Conservation (phyloP, 2,113 vertebrate genomes). For the Semnornis frantzii region DNA sequence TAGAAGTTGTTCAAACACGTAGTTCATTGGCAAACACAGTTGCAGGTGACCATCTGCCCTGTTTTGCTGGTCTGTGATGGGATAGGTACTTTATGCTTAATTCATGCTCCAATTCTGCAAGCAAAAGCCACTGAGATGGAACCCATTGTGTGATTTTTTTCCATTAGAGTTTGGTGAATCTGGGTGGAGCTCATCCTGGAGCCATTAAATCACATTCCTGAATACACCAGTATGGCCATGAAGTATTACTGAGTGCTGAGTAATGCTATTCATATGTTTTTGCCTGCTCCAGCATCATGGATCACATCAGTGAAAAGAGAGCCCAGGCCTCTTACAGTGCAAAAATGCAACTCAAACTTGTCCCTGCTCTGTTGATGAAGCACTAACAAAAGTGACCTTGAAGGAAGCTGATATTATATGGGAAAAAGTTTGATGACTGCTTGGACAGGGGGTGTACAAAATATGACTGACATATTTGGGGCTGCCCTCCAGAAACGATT, state of each 20-base stretch:
- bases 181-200: neutral
- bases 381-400: neutral
- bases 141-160: neutral
- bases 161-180: neutral
- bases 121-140: neutral
- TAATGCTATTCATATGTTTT: neutral
- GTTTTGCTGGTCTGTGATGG: neutral
- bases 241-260: neutral
- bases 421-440: neutral
- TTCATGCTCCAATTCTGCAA: neutral
- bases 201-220: neutral
- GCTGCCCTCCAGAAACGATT: neutral
- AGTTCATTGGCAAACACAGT: neutral
- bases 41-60: neutral
- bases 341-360: neutral
- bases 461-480: neutral
- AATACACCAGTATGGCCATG: no score
- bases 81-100: neutral
- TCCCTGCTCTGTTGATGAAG: neutral
- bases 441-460: neutral
- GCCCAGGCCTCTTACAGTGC: neutral
- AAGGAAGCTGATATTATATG: neutral
- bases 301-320: neutral
- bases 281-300: neutral
- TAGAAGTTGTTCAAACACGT: neutral